Evolutionary conservation across 2,797 vertebrate genomes (phyloP), one percentile per base, ranked within the genome.

Genomic region (Phoeniculus purpureus): DNA sequence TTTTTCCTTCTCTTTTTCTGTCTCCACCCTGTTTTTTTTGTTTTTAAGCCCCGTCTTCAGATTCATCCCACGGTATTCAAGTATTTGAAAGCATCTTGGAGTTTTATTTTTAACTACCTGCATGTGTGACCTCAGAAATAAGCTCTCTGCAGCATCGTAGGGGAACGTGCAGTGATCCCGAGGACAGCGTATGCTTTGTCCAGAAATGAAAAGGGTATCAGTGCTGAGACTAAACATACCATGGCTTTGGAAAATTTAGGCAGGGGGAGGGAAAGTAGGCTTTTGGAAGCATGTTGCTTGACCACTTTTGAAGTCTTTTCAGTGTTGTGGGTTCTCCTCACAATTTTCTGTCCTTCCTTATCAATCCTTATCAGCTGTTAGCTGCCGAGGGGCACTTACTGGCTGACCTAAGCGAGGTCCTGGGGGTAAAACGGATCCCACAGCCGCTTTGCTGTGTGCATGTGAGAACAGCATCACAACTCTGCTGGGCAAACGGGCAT

Each of bases 151-250:
- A n/a, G 64, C 1, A 0, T 17, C 0, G 2, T 20, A 60, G 65
- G 64, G 34, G 40, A 34, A 25, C 26, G 79, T 11, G 45, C 51
- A 54, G 59, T n/a, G n/a, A 72, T 91, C 22, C 75, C 67, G 85
- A 60, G 92, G 62, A 89, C 95, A 91, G 56, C 4, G 48, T 15
- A 34, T 74, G 81, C 94, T 94, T 94, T 94, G 89, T 95, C 95
- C 89, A 81, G 85, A 74, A 94, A 89, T n/a, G 18, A 92, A 87
- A 79, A 92, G 26, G 34, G 1, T 95, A 92, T 95, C 93, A 83
- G 72, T 85, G 70, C 89, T 88, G 84, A 97, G 96, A 96, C 95
- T 95, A 96, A 95, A 95, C 93, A 91, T 32, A 37, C 59, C 25
- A 5, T 22, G 23, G 55, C 55, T 93, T 88, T 87, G 81, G 68